A percentile compares a stretch with the other conserved stretches of the same genome.
phyloP scores from a whole-genome alignment of 30 jellyfish, hydroid and myxozoan genomes.

The Sanderia malayensis region DNA sequence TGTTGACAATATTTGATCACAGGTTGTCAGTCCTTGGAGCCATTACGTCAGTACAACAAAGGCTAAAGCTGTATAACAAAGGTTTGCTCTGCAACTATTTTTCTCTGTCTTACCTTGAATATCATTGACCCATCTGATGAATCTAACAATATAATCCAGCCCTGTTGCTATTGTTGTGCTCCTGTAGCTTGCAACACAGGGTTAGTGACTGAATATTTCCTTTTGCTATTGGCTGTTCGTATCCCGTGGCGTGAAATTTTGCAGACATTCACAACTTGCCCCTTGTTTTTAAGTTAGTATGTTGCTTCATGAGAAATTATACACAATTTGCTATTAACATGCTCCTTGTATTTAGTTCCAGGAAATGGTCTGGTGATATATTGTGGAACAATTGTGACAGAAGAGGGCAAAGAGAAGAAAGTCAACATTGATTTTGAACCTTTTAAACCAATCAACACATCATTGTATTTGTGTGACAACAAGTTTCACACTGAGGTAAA shows the following conservation, averaged over 20 bases:
- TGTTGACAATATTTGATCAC: too few relatives aligned
- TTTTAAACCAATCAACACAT: slow-evolving; percentile 95
- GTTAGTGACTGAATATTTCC: neutral
- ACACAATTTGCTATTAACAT: too few relatives aligned
- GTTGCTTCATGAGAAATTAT: too few relatives aligned
- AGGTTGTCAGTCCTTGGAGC: slow-evolving; percentile 98
- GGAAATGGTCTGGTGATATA: slow-evolving; percentile 98
- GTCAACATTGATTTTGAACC: slow-evolving; percentile 99
- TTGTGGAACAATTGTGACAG: slow-evolving; percentile 98
- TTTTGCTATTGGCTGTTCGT: too few relatives aligned
- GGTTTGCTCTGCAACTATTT: slow-evolving; percentile 69
- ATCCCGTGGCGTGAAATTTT: too few relatives aligned
- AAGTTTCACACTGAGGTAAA: slow-evolving; percentile 96
- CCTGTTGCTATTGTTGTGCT: neutral
- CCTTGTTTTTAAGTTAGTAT: too few relatives aligned
- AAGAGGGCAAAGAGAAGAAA: slow-evolving; percentile 97
- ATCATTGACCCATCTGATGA: too few relatives aligned
- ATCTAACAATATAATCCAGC: too few relatives aligned
- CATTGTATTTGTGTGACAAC: slow-evolving; percentile 91
- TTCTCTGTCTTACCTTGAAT: too few relatives aligned
- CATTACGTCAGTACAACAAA: slow-evolving; percentile 94
- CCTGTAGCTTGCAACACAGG: neutral
- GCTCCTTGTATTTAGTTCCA: slow-evolving; percentile 71
- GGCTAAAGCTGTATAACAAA: slow-evolving; percentile 89
- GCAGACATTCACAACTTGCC: too few relatives aligned